Conservation (phyloP, 2,888 invertebrate genomes). For the Coronaproctus castanopsis region DNA sequence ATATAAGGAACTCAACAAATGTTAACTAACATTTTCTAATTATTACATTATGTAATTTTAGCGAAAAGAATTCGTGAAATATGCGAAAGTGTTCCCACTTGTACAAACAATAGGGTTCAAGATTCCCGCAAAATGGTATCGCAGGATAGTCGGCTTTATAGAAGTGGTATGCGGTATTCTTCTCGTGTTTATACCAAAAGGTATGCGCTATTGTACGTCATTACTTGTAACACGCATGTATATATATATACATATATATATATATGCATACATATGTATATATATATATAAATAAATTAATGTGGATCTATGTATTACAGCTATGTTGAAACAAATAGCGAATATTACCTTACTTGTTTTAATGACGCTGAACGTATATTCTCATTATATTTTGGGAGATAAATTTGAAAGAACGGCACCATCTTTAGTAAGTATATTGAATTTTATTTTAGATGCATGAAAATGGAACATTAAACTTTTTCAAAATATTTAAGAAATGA, state of each 20-base stretch:
- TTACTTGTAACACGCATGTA: too few species aligned
- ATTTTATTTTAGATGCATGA: too few species aligned
- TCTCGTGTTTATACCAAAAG: conserved; percentile 61
- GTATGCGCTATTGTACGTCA: conserved; percentile 51
- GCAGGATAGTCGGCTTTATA: conserved; percentile 58
- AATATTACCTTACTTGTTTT: conserved; percentile 63
- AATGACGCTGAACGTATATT: conserved; percentile 78
- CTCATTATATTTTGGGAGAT: conserved; percentile 79
- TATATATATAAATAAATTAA: too few species aligned
- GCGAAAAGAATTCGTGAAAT: conserved; percentile 87
- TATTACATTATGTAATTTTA: conserved; percentile 38
- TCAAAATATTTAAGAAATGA: too few species aligned
- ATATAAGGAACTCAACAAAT: too few species aligned
- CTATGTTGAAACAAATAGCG: conserved; percentile 73
- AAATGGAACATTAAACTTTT: too few species aligned
- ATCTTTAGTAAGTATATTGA: conserved; percentile 39
- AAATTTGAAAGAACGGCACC: conserved; percentile 80
- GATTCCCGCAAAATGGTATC: conserved; percentile 80
- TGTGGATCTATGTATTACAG: too few species aligned
- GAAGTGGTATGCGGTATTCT: conserved; percentile 68
- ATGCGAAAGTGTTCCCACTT: conserved; percentile 82
- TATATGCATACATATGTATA: too few species aligned
- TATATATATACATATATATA: too few species aligned
- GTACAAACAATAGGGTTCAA: conserved; percentile 61
- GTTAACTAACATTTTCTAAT: too few species aligned